Percentiles rank a stretch among this genome's conserved stretches.
Conservation (phyloP, 2,888 invertebrate species). For the Spilarctia lutea region DNA sequence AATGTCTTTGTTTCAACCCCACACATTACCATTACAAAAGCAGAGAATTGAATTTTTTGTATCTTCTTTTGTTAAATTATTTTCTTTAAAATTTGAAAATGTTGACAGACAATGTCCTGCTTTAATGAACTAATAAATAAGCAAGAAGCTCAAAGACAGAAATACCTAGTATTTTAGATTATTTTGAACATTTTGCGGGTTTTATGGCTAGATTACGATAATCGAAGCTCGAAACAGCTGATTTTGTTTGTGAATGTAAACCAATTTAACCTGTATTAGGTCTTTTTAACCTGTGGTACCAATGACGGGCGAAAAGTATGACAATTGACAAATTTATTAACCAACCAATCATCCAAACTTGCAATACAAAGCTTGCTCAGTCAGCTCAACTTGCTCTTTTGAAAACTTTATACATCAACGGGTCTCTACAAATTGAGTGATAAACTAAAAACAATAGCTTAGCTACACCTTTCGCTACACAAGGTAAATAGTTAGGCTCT, state of each 20-base stretch:
- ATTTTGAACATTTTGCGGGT: not conserved
- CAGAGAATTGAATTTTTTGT: too few relatives aligned
- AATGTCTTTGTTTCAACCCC: too few relatives aligned
- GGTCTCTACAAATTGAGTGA: not conserved
- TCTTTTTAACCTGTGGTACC: not conserved
- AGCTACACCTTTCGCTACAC: not conserved
- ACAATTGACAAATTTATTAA: not conserved
- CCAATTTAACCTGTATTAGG: not conserved
- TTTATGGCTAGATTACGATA: not conserved
- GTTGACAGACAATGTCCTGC: too few relatives aligned
- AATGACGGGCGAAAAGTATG: constrained; percentile 5
- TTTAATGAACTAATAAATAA: too few relatives aligned
- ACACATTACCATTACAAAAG: too few relatives aligned
- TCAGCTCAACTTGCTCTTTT: not conserved
- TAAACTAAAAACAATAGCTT: not conserved
- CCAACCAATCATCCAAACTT: not conserved
- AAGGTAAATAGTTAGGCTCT: not conserved
- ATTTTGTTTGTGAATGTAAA: not conserved
- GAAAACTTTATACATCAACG: not conserved
- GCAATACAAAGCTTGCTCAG: not conserved
- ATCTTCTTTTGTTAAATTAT: too few relatives aligned
- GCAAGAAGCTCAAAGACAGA: too few relatives aligned
- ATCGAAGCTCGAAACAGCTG: not conserved
- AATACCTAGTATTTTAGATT: not conserved
- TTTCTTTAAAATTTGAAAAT: too few relatives aligned